A percentile compares a stretch with the other conserved stretches of the same genome.
phyloP scores from a whole-genome alignment of 2,797 vertebrate genomes.

The Cephalopachus bancanus region DNA sequence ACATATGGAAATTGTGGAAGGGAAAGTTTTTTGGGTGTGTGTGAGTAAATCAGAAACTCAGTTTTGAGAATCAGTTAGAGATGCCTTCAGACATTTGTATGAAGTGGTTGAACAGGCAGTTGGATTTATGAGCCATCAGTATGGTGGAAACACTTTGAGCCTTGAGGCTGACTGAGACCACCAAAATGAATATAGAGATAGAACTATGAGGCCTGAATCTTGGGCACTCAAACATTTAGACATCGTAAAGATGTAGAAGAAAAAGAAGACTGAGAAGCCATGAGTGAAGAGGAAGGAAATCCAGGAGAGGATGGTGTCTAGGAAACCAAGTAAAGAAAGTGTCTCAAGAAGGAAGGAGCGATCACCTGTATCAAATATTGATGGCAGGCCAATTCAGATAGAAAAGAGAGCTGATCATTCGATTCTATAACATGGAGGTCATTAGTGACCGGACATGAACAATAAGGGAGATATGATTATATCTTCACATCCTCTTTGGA shows the following conservation, averaged over 20 bases:
- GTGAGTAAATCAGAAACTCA: not conserved
- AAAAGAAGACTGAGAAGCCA: not conserved
- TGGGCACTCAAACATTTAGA: not conserved
- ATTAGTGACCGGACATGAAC: not conserved
- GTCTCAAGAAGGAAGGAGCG: not conserved
- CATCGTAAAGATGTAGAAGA: not conserved
- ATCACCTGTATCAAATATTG: not conserved
- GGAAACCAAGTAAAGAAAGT: not conserved
- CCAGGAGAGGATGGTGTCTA: not conserved
- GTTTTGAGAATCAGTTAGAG: conserved; percentile 17
- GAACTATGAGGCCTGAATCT: not conserved
- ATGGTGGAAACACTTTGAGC: not conserved
- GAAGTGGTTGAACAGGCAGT: not conserved
- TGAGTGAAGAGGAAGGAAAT: not conserved
- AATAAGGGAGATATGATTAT: not conserved
- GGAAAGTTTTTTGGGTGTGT: not conserved
- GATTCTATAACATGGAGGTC: not conserved
- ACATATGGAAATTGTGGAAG: not conserved
- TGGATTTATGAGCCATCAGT: not conserved
- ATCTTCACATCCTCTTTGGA: not conserved
- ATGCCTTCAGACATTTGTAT: not conserved
- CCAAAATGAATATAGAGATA: not conserved
- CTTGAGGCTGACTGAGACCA: not conserved
- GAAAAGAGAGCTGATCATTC: not conserved
- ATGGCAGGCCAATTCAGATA: not conserved